phyloP scores from a whole-genome alignment of 2,797 vertebrate species.

The Takifugu rubripes region DNA sequence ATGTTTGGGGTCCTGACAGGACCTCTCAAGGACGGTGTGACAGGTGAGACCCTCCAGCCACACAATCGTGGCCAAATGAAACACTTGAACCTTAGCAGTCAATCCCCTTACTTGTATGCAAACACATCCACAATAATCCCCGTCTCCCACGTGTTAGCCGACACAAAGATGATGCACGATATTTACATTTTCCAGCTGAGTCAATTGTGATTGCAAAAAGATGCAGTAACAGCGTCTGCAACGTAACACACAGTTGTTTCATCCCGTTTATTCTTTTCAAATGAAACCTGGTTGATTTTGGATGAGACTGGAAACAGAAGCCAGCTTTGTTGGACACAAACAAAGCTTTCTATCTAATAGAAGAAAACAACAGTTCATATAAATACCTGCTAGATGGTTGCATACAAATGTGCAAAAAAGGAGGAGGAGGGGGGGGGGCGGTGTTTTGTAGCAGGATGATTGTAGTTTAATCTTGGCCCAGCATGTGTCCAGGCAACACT shows the following conservation, averaged over 20 bases:
- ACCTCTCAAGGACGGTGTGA: no score
- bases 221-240: neutral
- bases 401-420: no score
- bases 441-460: no score
- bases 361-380: no score
- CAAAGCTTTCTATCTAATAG: no score
- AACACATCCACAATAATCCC: slow-evolving; percentile 40
- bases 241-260: neutral
- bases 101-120: slow-evolving; percentile 29
- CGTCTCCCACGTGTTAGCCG: slow-evolving; percentile 40
- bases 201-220: neutral
- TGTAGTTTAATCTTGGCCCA: slow-evolving; percentile 1
- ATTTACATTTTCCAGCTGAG: neutral
- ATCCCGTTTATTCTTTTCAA: neutral
- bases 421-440: no score
- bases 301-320: neutral
- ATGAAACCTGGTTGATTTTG: neutral
- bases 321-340: neutral
- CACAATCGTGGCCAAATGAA: neutral
- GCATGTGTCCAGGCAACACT: slow-evolving; percentile 17
- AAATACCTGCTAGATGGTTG: no score
- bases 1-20: no score
- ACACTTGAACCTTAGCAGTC: slow-evolving; percentile 23
- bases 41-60: slow-evolving; percentile 9
- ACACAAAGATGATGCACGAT: slow-evolving; percentile 12